Base-by-base conservation (phyloP, 2,888 invertebrate species). In the Chrysolina americana region DNA sequence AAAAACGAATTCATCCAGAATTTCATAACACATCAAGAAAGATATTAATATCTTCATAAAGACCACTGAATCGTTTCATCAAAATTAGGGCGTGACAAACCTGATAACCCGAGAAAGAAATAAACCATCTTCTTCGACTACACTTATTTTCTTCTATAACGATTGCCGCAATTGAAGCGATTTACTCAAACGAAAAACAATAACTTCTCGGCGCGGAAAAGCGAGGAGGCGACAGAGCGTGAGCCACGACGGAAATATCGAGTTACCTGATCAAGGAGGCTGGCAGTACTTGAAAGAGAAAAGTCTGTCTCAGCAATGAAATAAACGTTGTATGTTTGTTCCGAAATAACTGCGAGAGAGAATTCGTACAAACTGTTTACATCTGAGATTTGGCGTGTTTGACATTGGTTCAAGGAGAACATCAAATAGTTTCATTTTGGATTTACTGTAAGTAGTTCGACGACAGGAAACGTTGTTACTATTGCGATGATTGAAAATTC, bases 261-360 rank as follows among this genome's bases (percentile, higher is more conserved):
- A 59, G 59, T 59, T 59, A 59, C 59, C 59, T 59, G 59, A 59
- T 59, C 59, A 28, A 36, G 28, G 59, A 59, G 59, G 59, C n/a
- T 59, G 23, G 13, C 59, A 36, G 15, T 59, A 59, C 59, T 28
- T 36, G 15, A 59, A 59, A 59, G n/a, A 59, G 15, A 28, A 23
- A 23, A 21, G 2, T n/a, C 28, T n/a, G n/a, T 59, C 59, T n/a
- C 36, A 8, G 59, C 13, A 36, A 28, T 28, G 59, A 15, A 28
- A 59, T 36, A 17, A 15, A 36, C 59, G 28, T 36, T 59, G 28
- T 59, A n/a, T 59, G 36, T 59, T 59, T 59, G 50, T 50, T 50
- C 17, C n/a, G n/a, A n/a, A n/a, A n/a, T n/a, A n/a, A n/a, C n/a
- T n/a, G n/a, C n/a, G n/a, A n/a, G n/a, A n/a, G n/a, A n/a, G n/a